A percentile compares a stretch with the other conserved stretches of the same genome.
These are phyloP conservation scores for Geothlypis trichas DNA, from an alignment of 2,113 vertebrate genomes.

Conservation along the genomic window DNA sequence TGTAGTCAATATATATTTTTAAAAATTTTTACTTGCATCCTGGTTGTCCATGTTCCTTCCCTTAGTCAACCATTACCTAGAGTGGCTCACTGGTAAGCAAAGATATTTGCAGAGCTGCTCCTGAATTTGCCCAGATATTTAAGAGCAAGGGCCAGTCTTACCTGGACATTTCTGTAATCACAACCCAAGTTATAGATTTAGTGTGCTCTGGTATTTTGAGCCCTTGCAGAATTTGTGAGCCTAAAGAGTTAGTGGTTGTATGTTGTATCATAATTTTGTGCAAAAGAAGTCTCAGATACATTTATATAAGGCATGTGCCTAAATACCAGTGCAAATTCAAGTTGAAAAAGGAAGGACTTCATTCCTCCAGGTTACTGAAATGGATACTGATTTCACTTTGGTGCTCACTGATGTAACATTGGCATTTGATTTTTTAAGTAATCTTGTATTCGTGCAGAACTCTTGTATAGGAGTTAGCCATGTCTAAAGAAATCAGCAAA, in stretches of 20 bases:
- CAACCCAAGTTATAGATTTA: not conserved
- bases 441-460: not conserved
- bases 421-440: not conserved
- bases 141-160: not conserved
- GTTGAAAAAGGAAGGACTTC: not conserved
- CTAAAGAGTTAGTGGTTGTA: not conserved
- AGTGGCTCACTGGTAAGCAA: not conserved
- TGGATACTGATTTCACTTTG: not conserved
- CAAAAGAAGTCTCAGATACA: not conserved
- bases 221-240: not conserved
- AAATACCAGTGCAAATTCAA: not conserved
- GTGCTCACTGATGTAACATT: not conserved
- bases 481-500: not conserved
- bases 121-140: not conserved
- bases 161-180: not conserved
- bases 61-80: rapidly evolving
- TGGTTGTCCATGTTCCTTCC: not conserved
- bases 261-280: not conserved
- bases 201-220: not conserved
- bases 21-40: not conserved
- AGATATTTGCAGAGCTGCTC: not conserved
- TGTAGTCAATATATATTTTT: not conserved
- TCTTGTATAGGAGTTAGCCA: not conserved
- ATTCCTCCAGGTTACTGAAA: not conserved
- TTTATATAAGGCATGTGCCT: not conserved